phyloP scores from a whole-genome alignment of 2,888 invertebrate species.

The Lomographa bimaculata region DNA sequence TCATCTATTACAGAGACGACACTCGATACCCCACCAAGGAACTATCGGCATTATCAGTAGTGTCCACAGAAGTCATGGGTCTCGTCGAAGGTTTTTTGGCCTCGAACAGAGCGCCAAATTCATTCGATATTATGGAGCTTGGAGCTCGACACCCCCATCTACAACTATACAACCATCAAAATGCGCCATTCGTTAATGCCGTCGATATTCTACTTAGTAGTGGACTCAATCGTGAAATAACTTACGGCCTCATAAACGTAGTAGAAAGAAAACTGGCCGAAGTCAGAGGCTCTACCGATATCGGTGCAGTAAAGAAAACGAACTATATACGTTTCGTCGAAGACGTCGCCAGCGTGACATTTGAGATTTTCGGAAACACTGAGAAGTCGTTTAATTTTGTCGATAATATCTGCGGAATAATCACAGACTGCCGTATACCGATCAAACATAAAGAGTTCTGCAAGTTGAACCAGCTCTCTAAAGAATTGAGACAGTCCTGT shows the following conservation, averaged over 20 bases:
- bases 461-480: slow-evolving; percentile 73
- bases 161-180: slow-evolving; percentile 75
- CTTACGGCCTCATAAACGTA: slow-evolving; percentile 76
- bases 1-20: slow-evolving; percentile 71
- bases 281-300: slow-evolving; percentile 68
- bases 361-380: slow-evolving; percentile 75
- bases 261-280: slow-evolving; percentile 78
- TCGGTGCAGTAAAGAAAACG: slow-evolving; percentile 70
- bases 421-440: slow-evolving; percentile 73
- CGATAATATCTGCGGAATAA: slow-evolving; percentile 70
- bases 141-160: slow-evolving; percentile 72
- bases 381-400: slow-evolving; percentile 72
- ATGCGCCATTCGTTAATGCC: slow-evolving; percentile 76
- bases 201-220: slow-evolving; percentile 76
- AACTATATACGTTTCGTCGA: slow-evolving; percentile 77
- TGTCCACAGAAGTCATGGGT: slow-evolving; percentile 84
- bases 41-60: slow-evolving; percentile 82
- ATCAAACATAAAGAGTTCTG: slow-evolving; percentile 77
- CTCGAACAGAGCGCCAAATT: slow-evolving; percentile 73
- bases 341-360: slow-evolving; percentile 75
- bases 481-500: slow-evolving; percentile 74
- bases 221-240: slow-evolving; percentile 76
- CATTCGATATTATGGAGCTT: slow-evolving; percentile 74
- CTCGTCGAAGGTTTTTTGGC: slow-evolving; percentile 84
- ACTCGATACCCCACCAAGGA: slow-evolving; percentile 77